Conservation (phyloP, 2,113 vertebrate species). For the Peromyscus californicus region DNA sequence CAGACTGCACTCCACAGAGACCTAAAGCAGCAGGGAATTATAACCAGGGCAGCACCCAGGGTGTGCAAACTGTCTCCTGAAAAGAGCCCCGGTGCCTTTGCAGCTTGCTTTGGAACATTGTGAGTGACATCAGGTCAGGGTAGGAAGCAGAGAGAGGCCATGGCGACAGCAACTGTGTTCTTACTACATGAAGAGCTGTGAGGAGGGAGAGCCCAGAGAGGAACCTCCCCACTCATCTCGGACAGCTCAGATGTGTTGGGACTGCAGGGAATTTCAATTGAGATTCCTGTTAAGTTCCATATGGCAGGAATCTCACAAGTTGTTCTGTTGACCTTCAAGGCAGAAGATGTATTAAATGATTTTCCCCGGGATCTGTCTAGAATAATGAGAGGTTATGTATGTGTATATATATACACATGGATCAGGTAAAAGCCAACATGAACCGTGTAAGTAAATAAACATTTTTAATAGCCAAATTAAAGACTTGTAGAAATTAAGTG, state of each 20-base stretch:
- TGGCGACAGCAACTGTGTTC: neutral
- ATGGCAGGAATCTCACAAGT: slow-evolving; percentile 2
- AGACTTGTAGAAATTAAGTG: neutral
- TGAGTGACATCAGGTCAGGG: neutral
- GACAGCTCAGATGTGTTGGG: neutral
- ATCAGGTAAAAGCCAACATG: slow-evolving; percentile 52
- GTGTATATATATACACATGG: neutral
- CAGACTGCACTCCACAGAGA: slow-evolving; percentile 32
- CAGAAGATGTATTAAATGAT: slow-evolving; percentile 31
- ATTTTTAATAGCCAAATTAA: neutral
- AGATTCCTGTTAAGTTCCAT: slow-evolving; percentile 22
- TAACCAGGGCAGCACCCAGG: slow-evolving; percentile 2
- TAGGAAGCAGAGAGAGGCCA: neutral
- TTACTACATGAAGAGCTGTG: neutral
- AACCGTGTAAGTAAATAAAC: neutral
- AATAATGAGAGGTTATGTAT: neutral
- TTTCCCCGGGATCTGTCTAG: slow-evolving; percentile 8
- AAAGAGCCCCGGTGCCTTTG: neutral
- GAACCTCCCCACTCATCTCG: neutral
- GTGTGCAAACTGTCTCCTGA: neutral
- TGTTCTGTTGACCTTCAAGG: slow-evolving; percentile 39
- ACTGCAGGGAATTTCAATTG: slow-evolving; percentile 32
- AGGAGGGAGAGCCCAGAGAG: neutral
- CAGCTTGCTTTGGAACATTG: neutral
- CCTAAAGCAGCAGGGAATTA: slow-evolving; percentile 51